Evolutionary conservation across 2,888 invertebrate genomes (phyloP).

Genomic region (Masnerella sp.): DNA sequence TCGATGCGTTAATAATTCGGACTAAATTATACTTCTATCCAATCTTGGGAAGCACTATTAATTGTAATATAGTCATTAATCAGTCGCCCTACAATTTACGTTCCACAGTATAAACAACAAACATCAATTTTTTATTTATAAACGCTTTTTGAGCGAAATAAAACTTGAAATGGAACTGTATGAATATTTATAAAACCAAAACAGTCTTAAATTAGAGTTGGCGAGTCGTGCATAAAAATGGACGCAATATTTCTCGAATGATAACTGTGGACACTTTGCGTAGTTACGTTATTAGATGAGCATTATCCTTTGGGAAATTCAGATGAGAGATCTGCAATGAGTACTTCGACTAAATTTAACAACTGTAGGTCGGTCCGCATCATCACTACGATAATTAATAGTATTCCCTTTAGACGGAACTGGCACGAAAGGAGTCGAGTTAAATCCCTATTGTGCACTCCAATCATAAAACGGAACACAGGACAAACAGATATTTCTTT

Average conservation of each 20-base stretch:
- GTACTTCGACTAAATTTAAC: constrained; percentile 48
- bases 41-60: too few species aligned
- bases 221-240: constrained; percentile 5
- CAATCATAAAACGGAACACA: constrained; percentile 38
- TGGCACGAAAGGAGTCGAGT: constrained; percentile 31
- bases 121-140: too few species aligned
- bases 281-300: constrained; percentile 42
- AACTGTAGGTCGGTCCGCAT: constrained; percentile 43
- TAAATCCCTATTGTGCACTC: constrained; percentile 39
- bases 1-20: constrained; percentile 1
- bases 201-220: too few species aligned
- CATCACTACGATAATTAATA: constrained; percentile 57
- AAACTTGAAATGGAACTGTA: too few species aligned
- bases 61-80: too few species aligned
- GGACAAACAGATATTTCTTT: constrained; percentile 23
- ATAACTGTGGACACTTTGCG: constrained; percentile 31
- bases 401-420: constrained; percentile 50
- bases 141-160: too few species aligned
- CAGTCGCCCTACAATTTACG: too few species aligned
- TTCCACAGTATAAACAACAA: too few species aligned
- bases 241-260: constrained; percentile 13
- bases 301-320: constrained; percentile 57
- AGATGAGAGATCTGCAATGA: constrained; percentile 50
- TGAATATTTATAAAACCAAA: too few species aligned
- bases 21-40: background rate